phyloP scores from a whole-genome alignment of 2,888 invertebrate genomes.

The Pachliopta kotzebuea region DNA sequence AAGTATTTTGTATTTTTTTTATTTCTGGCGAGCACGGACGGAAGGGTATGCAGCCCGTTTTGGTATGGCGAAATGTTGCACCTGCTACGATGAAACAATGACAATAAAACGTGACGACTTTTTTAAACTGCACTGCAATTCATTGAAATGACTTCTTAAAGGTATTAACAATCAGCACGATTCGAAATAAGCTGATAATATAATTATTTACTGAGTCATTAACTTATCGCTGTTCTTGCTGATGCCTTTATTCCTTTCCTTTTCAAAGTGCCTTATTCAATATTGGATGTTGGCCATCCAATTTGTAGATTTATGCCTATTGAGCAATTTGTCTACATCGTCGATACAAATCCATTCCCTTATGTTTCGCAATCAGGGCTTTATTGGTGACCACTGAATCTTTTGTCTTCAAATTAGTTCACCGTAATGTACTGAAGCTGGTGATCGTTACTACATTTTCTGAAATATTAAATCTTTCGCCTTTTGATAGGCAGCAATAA shows the following conservation, averaged over 20 bases:
- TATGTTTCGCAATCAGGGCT: too few species aligned
- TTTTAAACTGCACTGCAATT: conserved; percentile 23
- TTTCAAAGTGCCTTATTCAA: not conserved
- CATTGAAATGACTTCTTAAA: conserved; percentile 22
- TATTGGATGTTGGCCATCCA: too few species aligned
- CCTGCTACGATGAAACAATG: conserved; percentile 25
- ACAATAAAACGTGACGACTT: conserved; percentile 24
- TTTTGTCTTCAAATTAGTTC: too few species aligned
- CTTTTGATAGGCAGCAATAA: too few species aligned
- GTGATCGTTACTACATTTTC: too few species aligned
- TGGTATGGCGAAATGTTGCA: conserved; percentile 25
- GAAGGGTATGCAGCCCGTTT: conserved; percentile 22
- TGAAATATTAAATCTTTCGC: too few species aligned
- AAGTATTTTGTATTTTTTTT: conserved; percentile 11
- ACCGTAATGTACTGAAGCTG: too few species aligned
- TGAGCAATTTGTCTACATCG: too few species aligned
- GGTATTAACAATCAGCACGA: conserved; percentile 14
- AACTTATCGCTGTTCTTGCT: not conserved
- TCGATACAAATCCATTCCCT: too few species aligned
- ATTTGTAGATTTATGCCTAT: too few species aligned
- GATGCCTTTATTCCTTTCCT: not conserved
- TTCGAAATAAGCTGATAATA: not conserved
- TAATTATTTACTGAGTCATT: conserved; percentile 1
- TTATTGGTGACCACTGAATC: too few species aligned
- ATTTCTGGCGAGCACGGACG: conserved; percentile 11